Evolutionary conservation across 1,140 invertebrate genomes (phyloP).

Genomic region (Micrasema minimum): DNA sequence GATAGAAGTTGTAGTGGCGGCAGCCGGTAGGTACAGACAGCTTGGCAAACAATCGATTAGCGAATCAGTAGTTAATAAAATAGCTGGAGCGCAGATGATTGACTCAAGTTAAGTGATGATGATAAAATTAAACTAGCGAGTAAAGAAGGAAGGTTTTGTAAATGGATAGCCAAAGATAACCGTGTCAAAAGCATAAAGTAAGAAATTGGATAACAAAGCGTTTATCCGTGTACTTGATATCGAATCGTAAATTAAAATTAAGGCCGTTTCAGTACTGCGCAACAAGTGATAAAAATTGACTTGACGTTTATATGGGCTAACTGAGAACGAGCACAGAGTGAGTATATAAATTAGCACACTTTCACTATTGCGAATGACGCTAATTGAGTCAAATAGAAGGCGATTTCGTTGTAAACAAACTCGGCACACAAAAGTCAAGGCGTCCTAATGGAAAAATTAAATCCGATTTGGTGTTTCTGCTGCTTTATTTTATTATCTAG

Average conservation of each 20-base stretch:
- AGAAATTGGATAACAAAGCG: no score
- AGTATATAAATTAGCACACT: conserved; percentile 19
- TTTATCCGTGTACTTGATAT: no score
- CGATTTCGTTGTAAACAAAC: conserved; percentile 5
- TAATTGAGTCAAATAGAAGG: conserved; percentile 1
- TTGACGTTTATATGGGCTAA: conserved; percentile 4
- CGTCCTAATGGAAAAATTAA: no score
- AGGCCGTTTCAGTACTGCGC: not conserved
- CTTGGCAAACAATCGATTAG: not conserved
- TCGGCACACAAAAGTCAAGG: not conserved
- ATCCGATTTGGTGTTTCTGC: no score
- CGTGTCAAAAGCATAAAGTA: no score
- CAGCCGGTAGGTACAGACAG: not conserved
- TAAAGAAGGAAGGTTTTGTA: not conserved
- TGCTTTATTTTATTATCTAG: no score
- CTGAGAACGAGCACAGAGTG: not conserved
- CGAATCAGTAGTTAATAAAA: not conserved
- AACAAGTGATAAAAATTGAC: conserved; percentile 8
- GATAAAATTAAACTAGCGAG: not conserved
- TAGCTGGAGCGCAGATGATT: no score
- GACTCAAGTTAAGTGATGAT: no score
- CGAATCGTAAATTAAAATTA: no score
- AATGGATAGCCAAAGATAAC: no score
- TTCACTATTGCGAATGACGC: conserved; percentile 11
- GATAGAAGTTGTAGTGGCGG: not conserved